Evolutionary conservation across 2,888 invertebrate species (phyloP).

Genomic region (Cosmorhoe ocellata): DNA sequence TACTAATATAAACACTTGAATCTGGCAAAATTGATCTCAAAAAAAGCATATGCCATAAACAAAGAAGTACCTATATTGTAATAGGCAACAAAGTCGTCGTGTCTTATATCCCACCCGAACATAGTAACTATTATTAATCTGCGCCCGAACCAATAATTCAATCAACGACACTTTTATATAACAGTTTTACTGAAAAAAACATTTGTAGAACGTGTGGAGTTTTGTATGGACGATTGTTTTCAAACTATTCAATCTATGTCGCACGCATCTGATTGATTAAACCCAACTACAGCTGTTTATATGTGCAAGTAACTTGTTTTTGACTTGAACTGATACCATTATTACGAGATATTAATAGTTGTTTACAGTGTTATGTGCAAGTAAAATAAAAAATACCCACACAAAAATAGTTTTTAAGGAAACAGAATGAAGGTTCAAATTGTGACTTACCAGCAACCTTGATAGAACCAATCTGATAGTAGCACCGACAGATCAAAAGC

Average conservation of each 20-base stretch:
- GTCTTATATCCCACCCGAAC: too few species aligned
- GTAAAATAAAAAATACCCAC: background rate
- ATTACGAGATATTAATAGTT: too few species aligned
- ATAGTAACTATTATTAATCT: too few species aligned
- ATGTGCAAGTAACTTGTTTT: constrained; percentile 6
- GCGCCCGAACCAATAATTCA: constrained; percentile 21
- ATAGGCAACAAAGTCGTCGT: too few species aligned
- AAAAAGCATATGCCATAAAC: too few species aligned
- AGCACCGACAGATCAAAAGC: constrained; percentile 70
- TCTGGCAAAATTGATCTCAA: too few species aligned
- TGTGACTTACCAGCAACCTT: constrained; percentile 48
- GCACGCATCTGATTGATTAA: constrained; percentile 7
- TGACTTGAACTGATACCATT: too few species aligned
- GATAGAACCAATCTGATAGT: constrained; percentile 61
- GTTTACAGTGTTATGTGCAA: too few species aligned
- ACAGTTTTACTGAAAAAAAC: constrained; percentile 20
- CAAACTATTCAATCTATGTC: constrained; percentile 3
- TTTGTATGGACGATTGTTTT: constrained; percentile 12
- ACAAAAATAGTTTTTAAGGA: too few species aligned
- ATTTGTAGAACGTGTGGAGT: constrained; percentile 5
- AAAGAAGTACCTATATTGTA: too few species aligned
- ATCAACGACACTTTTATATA: constrained; percentile 18
- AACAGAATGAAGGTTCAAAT: background rate
- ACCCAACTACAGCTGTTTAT: constrained; percentile 9
- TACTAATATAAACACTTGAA: too few species aligned